Evolutionary conservation across 1,140 invertebrate species (phyloP).

Genomic region (Calephelis virginiensis): DNA sequence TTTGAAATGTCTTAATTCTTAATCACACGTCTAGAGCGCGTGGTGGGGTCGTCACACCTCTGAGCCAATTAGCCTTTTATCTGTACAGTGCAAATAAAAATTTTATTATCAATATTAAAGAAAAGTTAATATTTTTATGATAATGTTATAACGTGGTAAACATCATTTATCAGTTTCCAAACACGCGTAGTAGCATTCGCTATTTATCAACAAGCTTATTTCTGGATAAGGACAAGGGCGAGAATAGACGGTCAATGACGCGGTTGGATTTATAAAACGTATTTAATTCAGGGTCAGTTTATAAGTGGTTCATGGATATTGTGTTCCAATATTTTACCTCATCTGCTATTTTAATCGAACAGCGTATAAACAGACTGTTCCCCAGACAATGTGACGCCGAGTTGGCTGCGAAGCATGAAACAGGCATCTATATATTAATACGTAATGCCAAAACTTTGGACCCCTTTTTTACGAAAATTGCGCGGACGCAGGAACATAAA

Average conservation of each 20-base stretch:
- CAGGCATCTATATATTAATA: too few species aligned
- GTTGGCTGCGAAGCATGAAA: neutral
- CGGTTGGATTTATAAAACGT: constrained; percentile 25
- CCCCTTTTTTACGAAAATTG: too few species aligned
- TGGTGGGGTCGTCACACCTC: too few species aligned
- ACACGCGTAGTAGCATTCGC: neutral
- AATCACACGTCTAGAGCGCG: too few species aligned
- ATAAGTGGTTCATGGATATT: constrained; percentile 14
- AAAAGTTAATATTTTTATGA: too few species aligned
- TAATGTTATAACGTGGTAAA: neutral
- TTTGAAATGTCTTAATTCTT: too few species aligned
- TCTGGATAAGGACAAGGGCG: constrained; percentile 63
- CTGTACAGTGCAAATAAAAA: too few species aligned
- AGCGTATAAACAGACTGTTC: neutral
- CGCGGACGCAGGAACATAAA: too few species aligned
- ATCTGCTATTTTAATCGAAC: neutral
- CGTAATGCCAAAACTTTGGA: too few species aligned
- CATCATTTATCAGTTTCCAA: constrained; percentile 7
- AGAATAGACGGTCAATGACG: constrained; percentile 65
- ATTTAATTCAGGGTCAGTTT: constrained; percentile 22
- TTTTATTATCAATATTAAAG: too few species aligned
- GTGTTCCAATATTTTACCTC: neutral
- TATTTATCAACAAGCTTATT: constrained; percentile 46
- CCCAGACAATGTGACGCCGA: constrained; percentile 24
- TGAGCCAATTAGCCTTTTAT: too few species aligned